Base-by-base conservation (phyloP, 2,888 invertebrate genomes). In the Quadriops clusia region DNA sequence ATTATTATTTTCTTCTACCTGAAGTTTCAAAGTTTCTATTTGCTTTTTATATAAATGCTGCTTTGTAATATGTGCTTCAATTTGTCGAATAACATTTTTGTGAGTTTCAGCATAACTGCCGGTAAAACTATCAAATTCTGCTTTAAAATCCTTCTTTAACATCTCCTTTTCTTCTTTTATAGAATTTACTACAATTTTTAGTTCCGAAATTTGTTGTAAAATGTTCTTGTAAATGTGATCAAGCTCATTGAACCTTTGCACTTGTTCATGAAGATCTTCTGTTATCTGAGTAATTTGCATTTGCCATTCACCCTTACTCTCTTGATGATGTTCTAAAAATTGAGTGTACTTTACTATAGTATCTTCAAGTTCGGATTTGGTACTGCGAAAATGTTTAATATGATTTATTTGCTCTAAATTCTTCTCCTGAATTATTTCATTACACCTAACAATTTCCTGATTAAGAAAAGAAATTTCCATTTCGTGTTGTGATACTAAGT, bases 241-340 rank as follows among this genome's bases (percentile, higher is more conserved):
- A 2, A 41, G 25, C 17, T 20, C 23, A 27, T 46, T 46, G 17
- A 42, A 44, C 17, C 41, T 45, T 20, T 36, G 30, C 3, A 44
- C 31, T 4, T 45, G 16, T 17, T 36, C 37, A 12, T 44, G 44
- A 11, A 46, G 32, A 36, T 39, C 44, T 24, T 41, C 41, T 3
- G 45, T 46, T 31, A 46, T 28, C 32, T 29, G 31, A 9, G 32
- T 36, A n/a, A 44, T 34, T 23, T 44, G 41, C 5, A 8, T 7
- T 16, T 46, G 39, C 17, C 28, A 34, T 12, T 44, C 44, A 5
- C 21, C 23, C 31, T 40, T 37, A 11, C 32, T 14, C 35, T 43
- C 43, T 36, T 42, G 43, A 13, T 33, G 37, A 6, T 23, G 21
- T 23, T 42, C 34, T 8, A 43, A 36, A 22, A 31, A 23, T 21